A percentile compares a stretch with the other conserved stretches of the same genome.
Conservation (phyloP, 2,113 vertebrate genomes). For the Gopherus evgoodei region DNA sequence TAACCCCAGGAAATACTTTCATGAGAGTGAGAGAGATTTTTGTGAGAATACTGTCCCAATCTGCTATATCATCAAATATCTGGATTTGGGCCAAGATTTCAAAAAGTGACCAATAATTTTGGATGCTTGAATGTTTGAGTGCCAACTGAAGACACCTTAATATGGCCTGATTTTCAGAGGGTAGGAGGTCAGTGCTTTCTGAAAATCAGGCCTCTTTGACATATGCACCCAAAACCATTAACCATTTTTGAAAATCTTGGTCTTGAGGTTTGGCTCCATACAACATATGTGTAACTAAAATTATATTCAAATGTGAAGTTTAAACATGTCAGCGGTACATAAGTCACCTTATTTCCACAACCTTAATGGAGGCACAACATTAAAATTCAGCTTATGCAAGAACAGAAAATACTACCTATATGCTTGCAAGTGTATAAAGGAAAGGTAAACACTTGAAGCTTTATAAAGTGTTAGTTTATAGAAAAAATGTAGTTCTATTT, state of each 20-base stretch:
- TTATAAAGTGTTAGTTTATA: not conserved
- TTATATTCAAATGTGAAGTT: fast-evolving
- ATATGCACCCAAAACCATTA: fast-evolving
- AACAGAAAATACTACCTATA: fast-evolving
- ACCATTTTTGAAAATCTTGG: not conserved
- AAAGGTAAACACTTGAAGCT: not conserved
- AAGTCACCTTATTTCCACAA: fast-evolving
- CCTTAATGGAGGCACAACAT: not conserved
- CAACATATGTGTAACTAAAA: not conserved
- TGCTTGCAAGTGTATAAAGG: not conserved
- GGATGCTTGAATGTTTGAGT: not conserved
- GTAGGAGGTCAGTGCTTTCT: not conserved
- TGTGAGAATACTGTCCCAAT: too few relatives aligned
- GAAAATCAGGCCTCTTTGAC: not conserved
- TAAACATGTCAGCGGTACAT: not conserved
- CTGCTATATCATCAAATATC: not conserved
- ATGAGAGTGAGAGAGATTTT: not conserved
- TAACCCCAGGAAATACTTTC: not conserved
- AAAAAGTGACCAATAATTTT: not conserved
- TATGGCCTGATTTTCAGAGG: not conserved
- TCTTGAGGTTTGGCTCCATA: not conserved
- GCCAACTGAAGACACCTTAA: not conserved
- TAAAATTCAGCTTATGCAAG: not conserved
- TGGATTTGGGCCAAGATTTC: not conserved
- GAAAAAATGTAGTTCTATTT: not conserved